Evolutionary conservation across 92 coral and sea anemone genomes (phyloP), one percentile per base, ranked within the genome.

Genomic region (Epizoanthus stellaris): DNA sequence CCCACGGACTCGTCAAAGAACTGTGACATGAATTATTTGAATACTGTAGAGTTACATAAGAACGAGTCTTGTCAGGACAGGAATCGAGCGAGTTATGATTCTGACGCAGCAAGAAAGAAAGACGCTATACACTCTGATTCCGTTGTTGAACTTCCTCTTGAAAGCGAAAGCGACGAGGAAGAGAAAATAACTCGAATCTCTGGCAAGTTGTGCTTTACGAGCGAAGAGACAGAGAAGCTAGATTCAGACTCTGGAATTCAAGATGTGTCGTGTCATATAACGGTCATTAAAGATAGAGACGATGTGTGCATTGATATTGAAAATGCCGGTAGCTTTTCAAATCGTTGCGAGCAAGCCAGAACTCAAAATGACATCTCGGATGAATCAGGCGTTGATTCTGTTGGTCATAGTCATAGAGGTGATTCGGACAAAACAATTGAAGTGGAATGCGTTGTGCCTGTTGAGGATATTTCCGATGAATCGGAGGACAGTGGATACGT

Each of bases 281-380:
- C 83, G 61, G 59, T 62, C 20, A 34, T 59, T n/a, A 43, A 40
- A 79, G 70, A 62, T 70, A 63, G 40, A 6, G 56, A 59, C 21
- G 67, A 76, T 8, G 54, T 67, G 13, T 21, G 57, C 23, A 53
- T 79, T 12, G 40, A 30, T 13, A 20, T 40, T 40, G 71, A 77
- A 20, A 77, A 62, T 57, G 14, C 47, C 47, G 45, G 38, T n/a
- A 34, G 16, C 66, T 54, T 16, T 30, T 30, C 83, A 45, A 20
- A 12, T 45, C 83, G 4, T 23, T 13, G 17, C 40, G 61, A 6
- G 34, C 39, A 62, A 13, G 10, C 39, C 13, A 43, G 45, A 63
- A 63, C 59, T 79, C 19, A 10, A 47, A 19, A n/a, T 4, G 72
- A 63, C 1, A 17, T 21, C 5, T 0, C 19, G 17, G 45, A 57